phyloP scores from a whole-genome alignment of 92 coral and sea anemone genomes.

The Chrysogorgia sp. region DNA sequence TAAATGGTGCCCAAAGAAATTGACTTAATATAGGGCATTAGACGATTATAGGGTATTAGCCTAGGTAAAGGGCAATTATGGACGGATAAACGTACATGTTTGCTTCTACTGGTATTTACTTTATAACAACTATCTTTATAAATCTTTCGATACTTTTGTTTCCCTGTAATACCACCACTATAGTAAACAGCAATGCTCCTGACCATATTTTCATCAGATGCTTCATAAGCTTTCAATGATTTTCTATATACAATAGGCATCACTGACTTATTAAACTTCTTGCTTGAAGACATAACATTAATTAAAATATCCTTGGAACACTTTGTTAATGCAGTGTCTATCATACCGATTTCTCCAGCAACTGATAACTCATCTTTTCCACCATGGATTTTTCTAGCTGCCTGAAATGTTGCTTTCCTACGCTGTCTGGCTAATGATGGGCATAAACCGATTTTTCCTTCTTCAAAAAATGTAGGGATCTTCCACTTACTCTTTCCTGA shows the following conservation, averaged over 20 bases:
- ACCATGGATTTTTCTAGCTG: conserved; percentile 18
- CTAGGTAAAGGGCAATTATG: conserved; percentile 40
- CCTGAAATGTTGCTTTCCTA: conserved; percentile 30
- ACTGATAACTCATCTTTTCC: conserved; percentile 2
- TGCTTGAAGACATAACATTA: conserved; percentile 10
- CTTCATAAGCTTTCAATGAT: conserved; percentile 7
- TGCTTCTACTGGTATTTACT: not conserved
- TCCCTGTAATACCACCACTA: conserved; percentile 58
- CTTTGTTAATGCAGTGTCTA: conserved; percentile 20
- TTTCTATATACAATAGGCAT: conserved; percentile 23
- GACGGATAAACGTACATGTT: conserved; percentile 23
- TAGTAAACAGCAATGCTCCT: conserved; percentile 60
- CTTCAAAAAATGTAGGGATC: conserved; percentile 14
- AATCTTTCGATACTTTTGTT: conserved; percentile 41
- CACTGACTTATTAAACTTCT: conserved; percentile 1
- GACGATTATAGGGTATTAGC: conserved; percentile 37
- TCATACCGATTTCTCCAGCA: conserved; percentile 31
- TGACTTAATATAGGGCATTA: conserved; percentile 42
- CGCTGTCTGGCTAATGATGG: not conserved
- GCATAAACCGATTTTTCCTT: not conserved
- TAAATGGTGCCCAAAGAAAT: conserved; percentile 15
- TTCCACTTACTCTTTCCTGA: not conserved
- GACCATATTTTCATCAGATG: conserved; percentile 56
- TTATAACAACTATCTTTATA: conserved; percentile 34
- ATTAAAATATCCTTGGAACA: conserved; percentile 15